Percentiles rank a stretch among this genome's conserved stretches.
Evolutionary conservation across 1,140 invertebrate genomes (phyloP).

Genomic region (Heliconius congener): DNA sequence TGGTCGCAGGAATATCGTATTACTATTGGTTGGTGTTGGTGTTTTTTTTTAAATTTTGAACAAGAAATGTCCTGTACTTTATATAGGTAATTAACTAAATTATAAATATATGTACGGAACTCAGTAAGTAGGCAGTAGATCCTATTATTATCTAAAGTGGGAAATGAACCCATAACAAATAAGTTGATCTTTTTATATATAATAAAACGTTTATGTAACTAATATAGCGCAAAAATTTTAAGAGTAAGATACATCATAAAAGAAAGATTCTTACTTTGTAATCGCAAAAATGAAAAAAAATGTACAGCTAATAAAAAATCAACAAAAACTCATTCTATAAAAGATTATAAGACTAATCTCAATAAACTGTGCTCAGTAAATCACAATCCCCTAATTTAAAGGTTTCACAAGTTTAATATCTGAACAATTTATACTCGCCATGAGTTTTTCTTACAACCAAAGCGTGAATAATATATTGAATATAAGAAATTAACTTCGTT

Average conservation of each 20-base stretch:
- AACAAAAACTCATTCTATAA: not conserved
- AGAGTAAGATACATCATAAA: no score
- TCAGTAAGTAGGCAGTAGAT: not conserved
- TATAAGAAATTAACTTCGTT: constrained; percentile 1
- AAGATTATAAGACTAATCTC: constrained; percentile 2
- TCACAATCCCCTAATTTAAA: not conserved
- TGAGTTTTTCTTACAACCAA: not conserved
- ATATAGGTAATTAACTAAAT: not conserved
- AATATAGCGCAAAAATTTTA: no score
- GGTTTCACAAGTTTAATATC: not conserved
- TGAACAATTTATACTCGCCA: constrained; percentile 2
- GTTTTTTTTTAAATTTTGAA: not conserved
- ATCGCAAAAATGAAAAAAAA: not conserved
- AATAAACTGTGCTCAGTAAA: constrained; percentile 8
- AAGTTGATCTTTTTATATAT: no score
- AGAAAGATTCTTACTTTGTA: no score
- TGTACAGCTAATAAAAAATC: not conserved
- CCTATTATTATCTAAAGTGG: not conserved
- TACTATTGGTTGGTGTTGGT: not conserved
- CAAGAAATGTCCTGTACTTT: not conserved
- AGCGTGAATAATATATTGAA: constrained; percentile 5
- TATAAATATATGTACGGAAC: not conserved
- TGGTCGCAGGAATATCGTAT: constrained; percentile 6
- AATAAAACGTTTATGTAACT: no score
- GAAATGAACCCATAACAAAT: not conserved